Evolutionary conservation across 23 tunicate genomes (phyloP), one percentile per base, ranked within the genome.

Genomic region (Trididemnum clinides): DNA sequence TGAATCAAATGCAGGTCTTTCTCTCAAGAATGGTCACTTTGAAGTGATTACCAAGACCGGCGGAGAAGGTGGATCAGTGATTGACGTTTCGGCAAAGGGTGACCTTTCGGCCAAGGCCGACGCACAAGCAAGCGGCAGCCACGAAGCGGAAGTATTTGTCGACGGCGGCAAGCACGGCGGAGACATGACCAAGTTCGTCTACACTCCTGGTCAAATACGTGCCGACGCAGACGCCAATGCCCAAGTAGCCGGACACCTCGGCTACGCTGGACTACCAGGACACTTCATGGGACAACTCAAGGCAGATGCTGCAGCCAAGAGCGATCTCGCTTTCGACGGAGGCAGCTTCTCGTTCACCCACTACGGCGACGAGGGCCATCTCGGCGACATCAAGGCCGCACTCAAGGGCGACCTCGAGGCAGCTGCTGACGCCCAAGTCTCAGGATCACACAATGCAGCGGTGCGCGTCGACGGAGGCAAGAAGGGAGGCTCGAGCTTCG

Each of bases 391-490:
- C 28, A 73, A 73, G 80, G 57, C 80, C 12, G 54, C 80, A 15
- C 80, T 36, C 57, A 39, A 26, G 30, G 6, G 57, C 20, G 57
- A 37, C 18, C 30, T 37, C 18, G 57, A 39, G 18, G 57, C 57
- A 5, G 57, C 12, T 19, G 54, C 80, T 37, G 10, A 73, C 2
- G 54, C 80, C 10, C 29, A 37, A 36, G 80, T 39, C 1, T 21
- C 57, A 2, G 92, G 82, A 20, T 65, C 82, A 26, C 50, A 62
- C 5, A 87, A 82, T 7, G 72, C 81, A 2, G 33, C 12, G 23
- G 64, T 88, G 0, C 29, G 35, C 34, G 92, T 88, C 39, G 87
- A 36, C 58, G 83, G 69, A 28, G 86, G 69, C 38, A 82, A 88
- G 66, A 57, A 58, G 39, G 83, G 64, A 64, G 83, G 75, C 2